Base-by-base conservation (phyloP, 2,113 vertebrate species). In the Coptodon bakossiorum region DNA sequence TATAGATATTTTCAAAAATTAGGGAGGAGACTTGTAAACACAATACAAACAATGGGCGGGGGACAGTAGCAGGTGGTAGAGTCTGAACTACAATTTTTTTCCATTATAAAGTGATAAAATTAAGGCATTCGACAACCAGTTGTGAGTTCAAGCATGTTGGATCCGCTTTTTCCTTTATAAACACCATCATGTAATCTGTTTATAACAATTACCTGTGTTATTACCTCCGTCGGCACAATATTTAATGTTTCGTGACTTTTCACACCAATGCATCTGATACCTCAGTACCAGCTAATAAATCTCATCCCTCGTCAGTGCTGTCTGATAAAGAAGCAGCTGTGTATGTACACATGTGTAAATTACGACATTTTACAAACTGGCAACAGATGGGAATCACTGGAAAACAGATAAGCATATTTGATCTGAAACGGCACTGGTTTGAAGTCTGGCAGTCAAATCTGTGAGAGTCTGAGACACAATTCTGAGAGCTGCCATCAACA, bases 91-190 rank as follows among this genome's bases (percentile, higher is more conserved):
- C 1, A 78, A 27, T 34, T 78, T 8, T 68, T 68, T 68, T 10
- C 34, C 1, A 68, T 68, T 68, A 68, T 3, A 38, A 73, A 16
- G 5, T 45, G 22, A 78, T 78, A 31, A 78, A 50, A 78, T 31
- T 5, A 19, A 50, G 6, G 16, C 43, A 8, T 78, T 50, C 0
- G 3, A 50, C 27, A 50, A 50, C 27, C 6, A 3, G 27, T 50
- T 76, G 4, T 50, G 9, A 76, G 16, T 76, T 6, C 6, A 19
- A 43, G 11, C 11, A 10, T 56, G 40, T 2, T 54, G 16, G 82
- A 91, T 94, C 90, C 80, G 90, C 86, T 94, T 90, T 94, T 82
- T 52, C 73, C 14, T 92, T 90, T 92, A 93, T 53, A 34, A 66
- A 66, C 29, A 38, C 24, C 3, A 36, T 79, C 12, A 17, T 53